Evolutionary conservation across 1,140 invertebrate species (phyloP).

Genomic region (Drosophila subobscura): DNA sequence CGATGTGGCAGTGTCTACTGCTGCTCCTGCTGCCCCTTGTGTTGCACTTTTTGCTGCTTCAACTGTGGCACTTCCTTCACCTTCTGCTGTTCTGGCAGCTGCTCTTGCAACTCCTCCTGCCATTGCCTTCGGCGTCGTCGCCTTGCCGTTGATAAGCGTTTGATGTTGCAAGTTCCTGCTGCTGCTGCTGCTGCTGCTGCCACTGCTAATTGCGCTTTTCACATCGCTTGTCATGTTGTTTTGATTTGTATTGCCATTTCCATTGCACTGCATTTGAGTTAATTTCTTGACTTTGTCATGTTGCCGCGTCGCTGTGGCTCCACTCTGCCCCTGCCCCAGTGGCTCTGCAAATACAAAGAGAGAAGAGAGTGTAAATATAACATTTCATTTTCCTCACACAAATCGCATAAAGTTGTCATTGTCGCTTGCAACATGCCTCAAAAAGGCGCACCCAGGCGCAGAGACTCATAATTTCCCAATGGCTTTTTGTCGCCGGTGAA

Average conservation of each 20-base stretch:
- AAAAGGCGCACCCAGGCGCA: constrained; percentile 29
- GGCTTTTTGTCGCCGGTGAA: constrained; percentile 31
- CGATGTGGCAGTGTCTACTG: constrained; percentile 25
- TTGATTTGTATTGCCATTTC: constrained; percentile 79
- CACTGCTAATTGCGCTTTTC: constrained; percentile 78
- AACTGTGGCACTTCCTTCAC: constrained; percentile 14
- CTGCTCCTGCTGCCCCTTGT: constrained; percentile 1
- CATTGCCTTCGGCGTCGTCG: constrained; percentile 43
- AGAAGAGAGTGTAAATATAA: neutral
- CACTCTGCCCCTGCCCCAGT: constrained; percentile 35
- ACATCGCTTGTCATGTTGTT: constrained; percentile 81
- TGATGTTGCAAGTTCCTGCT: constrained; percentile 48
- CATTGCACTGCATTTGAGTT: constrained; percentile 75
- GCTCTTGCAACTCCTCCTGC: constrained; percentile 2
- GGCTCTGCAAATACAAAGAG: constrained; percentile 52
- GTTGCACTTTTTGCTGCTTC: constrained; percentile 16
- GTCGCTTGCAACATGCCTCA: constrained; percentile 37
- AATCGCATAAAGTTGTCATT: constrained; percentile 62
- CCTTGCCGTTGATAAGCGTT: constrained; percentile 69
- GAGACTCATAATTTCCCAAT: constrained; percentile 51
- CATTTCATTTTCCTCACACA: constrained; percentile 9
- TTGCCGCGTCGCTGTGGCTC: constrained; percentile 46
- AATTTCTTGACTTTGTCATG: constrained; percentile 73
- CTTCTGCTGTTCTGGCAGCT: constrained; percentile 19
- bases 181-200: constrained; percentile 43